phyloP scores from a whole-genome alignment of 1,140 invertebrate genomes.

The Neodiprion pinetum region DNA sequence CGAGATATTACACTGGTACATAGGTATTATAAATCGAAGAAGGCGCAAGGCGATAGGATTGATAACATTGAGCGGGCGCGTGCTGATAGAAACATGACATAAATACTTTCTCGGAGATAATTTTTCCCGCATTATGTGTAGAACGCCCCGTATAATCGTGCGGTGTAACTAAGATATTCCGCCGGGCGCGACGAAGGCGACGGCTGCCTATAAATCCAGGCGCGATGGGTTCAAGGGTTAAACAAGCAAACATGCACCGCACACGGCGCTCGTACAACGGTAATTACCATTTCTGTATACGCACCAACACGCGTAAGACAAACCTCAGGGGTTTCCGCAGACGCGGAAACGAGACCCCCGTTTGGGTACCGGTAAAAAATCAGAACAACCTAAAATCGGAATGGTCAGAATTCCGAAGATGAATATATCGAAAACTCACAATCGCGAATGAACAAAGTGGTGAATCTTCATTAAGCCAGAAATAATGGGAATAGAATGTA shows the following conservation, averaged over 20 bases:
- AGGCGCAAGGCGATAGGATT: too few relatives aligned
- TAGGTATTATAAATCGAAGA: too few relatives aligned
- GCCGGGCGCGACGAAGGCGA: not conserved
- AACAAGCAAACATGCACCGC: slow-evolving; percentile 36
- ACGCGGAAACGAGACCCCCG: not conserved
- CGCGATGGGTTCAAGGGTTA: slow-evolving; percentile 31
- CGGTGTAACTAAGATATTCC: too few relatives aligned
- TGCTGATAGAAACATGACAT: slow-evolving; percentile 1
- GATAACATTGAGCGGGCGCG: not conserved
- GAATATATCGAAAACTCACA: too few relatives aligned
- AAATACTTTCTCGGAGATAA: not conserved
- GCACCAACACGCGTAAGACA: not conserved
- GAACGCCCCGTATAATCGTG: too few relatives aligned
- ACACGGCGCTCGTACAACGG: slow-evolving; percentile 23
- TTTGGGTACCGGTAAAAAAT: too few relatives aligned
- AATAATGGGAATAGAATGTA: too few relatives aligned
- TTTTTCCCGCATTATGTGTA: not conserved
- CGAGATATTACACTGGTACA: too few relatives aligned
- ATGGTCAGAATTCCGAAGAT: too few relatives aligned
- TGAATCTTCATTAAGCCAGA: too few relatives aligned
- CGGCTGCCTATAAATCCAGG: not conserved
- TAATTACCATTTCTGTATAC: slow-evolving; percentile 2
- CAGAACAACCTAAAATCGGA: too few relatives aligned
- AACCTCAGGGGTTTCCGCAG: not conserved
- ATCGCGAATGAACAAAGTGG: too few relatives aligned